These are phyloP conservation scores for Polypterus bichir DNA, from an alignment of 2,113 vertebrate genomes.

Conservation along the genomic window DNA sequence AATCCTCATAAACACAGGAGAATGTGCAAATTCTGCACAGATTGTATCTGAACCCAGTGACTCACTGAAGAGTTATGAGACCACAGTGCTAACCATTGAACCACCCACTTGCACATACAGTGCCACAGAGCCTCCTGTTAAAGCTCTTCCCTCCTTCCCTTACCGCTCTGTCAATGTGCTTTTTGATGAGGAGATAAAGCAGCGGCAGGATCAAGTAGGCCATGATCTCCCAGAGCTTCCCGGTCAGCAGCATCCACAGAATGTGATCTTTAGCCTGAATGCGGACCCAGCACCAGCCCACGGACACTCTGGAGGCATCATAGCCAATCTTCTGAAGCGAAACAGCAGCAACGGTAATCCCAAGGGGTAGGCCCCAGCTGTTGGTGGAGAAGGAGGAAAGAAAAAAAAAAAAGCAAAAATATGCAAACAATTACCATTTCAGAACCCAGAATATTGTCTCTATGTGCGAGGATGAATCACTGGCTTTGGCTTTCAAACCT, in stretches of 20 bases:
- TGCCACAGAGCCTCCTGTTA: too few relatives aligned
- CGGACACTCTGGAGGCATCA: constrained; percentile 81
- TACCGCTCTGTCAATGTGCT: constrained; percentile 78
- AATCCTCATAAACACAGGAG: too few relatives aligned
- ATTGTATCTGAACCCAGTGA: too few relatives aligned
- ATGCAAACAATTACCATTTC: too few relatives aligned
- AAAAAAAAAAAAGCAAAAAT: not conserved
- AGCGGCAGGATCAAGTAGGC: constrained; percentile 74
- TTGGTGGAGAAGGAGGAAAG: constrained; percentile 1
- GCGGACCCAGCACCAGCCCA: constrained; percentile 93
- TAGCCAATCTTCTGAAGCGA: constrained; percentile 81
- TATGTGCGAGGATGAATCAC: too few relatives aligned
- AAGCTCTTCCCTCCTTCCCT: constrained; percentile 22
- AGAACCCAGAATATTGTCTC: too few relatives aligned
- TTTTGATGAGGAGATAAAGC: constrained; percentile 81
- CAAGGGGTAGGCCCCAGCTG: constrained; percentile 83
- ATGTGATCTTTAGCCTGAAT: constrained; percentile 59
- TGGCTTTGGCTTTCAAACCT: too few relatives aligned
- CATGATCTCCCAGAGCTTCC: constrained; percentile 87
- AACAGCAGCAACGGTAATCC: constrained; percentile 66
- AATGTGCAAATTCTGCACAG: too few relatives aligned
- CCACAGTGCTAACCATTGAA: too few relatives aligned
- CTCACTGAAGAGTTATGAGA: too few relatives aligned
- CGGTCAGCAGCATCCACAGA: constrained; percentile 85
- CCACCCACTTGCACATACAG: too few relatives aligned